Evolutionary conservation across 2,888 invertebrate genomes (phyloP).

Genomic region (Orthosia incerta): DNA sequence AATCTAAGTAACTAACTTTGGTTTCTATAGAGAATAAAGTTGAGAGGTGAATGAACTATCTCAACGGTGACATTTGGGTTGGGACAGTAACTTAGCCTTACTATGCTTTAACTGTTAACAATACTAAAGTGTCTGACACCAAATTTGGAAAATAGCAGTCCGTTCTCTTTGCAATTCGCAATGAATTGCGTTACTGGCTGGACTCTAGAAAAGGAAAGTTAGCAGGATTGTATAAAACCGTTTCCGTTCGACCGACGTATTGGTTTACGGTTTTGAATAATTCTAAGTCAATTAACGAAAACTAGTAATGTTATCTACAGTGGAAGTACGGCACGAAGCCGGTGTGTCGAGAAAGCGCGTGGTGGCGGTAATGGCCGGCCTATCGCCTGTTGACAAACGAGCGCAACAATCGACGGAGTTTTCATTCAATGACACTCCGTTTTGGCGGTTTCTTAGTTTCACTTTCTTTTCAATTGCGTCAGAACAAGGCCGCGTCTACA

Average conservation of each 20-base stretch:
- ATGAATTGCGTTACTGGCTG: constrained; percentile 31
- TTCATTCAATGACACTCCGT: constrained; percentile 77
- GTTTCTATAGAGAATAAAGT: constrained; percentile 11
- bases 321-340: constrained; percentile 55
- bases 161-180: constrained; percentile 33
- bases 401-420: constrained; percentile 74
- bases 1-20: constrained; percentile 13
- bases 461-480: constrained; percentile 84
- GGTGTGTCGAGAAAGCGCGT: constrained; percentile 76
- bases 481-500: constrained; percentile 78
- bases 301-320: constrained; percentile 69
- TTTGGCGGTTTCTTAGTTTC: constrained; percentile 83
- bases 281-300: constrained; percentile 74
- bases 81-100: constrained; percentile 19
- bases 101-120: constrained; percentile 18
- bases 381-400: constrained; percentile 77
- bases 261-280: constrained; percentile 70
- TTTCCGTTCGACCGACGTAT: constrained; percentile 65
- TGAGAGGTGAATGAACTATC: constrained; percentile 29
- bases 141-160: constrained; percentile 53
- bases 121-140: constrained; percentile 37
- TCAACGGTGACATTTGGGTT: constrained; percentile 15
- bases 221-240: constrained; percentile 42
- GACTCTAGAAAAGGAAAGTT: constrained; percentile 52
- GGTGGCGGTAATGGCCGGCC: constrained; percentile 71